Evolutionary conservation across 2,113 vertebrate genomes (phyloP), one percentile per base, ranked within the genome.

Genomic region (Peromyscus leucopus): DNA sequence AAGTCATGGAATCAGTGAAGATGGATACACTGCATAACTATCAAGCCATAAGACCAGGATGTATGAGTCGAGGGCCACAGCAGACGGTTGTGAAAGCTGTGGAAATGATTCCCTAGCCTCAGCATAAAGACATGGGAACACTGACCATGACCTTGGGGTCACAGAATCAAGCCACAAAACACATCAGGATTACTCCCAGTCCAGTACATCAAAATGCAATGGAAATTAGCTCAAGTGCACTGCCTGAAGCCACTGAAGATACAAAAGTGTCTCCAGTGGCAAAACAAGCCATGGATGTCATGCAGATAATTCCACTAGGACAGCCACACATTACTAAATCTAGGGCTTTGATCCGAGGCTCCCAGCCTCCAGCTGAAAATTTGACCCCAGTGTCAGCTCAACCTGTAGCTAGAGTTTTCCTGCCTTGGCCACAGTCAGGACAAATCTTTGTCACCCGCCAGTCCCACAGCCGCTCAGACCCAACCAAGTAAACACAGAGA

Each of bases 91-190:
- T 39, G 36, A 61, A 92, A 96, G 93, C 93, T 83, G n/a, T 96
- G n/a, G 71, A 76, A 90, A 89, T 63, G 26, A 89, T 39, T 21
- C 22, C 39, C 51, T 48, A 7, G 15, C 12, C 82, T 90, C 94
- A 97, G 51, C 65, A 95, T 71, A 55, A 96, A 75, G n/a, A 88
- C 78, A 90, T 12, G 8, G 67, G 86, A 67, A 89, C 93, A 67
- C 33, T 61, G 61, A 69, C 46, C 15, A 59, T 71, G 79, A 89
- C 65, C 48, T 76, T 80, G 75, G 71, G 31, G 33, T 51, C 95
- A 96, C 91, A 95, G 76, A 96, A 48, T 93, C 89, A 97, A 92
- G 67, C 65, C 80, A 76, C 26, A 36, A 74, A 96, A 89, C 80
- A 82, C 67, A 0, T 31, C 5, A 94, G 91, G 36, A 63, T 57